Evolutionary conservation across 1,140 invertebrate genomes (phyloP), one percentile per base, ranked within the genome.

Genomic region (Globodera ellingtonae): DNA sequence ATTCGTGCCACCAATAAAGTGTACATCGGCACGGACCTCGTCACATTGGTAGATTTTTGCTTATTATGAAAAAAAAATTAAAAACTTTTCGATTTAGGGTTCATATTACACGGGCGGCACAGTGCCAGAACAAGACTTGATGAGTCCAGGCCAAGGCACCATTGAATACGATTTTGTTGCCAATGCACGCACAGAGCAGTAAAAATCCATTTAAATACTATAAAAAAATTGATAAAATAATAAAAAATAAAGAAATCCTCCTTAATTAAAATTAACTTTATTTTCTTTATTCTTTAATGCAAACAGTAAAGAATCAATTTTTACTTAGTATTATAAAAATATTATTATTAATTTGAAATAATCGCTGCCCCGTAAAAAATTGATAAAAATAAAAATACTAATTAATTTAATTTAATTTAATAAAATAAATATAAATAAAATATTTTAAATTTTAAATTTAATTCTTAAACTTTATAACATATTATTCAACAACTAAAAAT

Each of bases 11-110:
- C 52, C 15, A 85, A 86, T 52, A 87, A 87, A 74, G 78, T 89
- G 24, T 89, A 89, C 76, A 83, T 88, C 46, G 87, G 87, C 71
- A 89, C 87, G 35, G 87, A 89, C 66, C 66, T 87, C n/a, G 88
- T 89, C 24, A 75, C 85, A 56, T 72, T 81, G 73, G 87, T 88
- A 52, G 80, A 79, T 52, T 69, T 73, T 10, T 83, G 72, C 59
- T 77, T 78, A 56, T 59, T 74, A 21, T 8, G 6, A 44, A 72
- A 24, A 72, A 72, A 72, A 72, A n/a, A 44, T 15, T 4, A 74
- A 5, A 6, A 2, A n/a, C 0, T 24, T 24, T 48, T 18, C 4
- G 18, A 24, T 48, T 72, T 35, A 75, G 46, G 35, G 56, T 47
- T 75, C 65, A 13, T 86, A 66, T 69, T 84, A 79, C 59, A 84